phyloP scores from a whole-genome alignment of 1,140 invertebrate species.

The Drosophila bocqueti region DNA sequence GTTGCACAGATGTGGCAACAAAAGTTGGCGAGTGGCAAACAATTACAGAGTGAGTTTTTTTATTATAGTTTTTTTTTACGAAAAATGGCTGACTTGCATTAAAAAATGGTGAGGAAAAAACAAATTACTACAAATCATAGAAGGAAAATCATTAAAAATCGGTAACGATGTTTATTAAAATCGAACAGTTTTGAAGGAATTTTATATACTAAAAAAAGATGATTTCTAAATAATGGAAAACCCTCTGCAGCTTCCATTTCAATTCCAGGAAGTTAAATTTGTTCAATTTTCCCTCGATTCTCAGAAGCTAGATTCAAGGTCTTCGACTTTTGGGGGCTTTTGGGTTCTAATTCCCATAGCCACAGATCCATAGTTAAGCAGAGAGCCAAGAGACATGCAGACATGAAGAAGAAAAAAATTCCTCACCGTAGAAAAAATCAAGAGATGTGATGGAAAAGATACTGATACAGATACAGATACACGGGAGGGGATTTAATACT shows the following conservation, averaged over 20 bases:
- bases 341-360: conserved; percentile 33
- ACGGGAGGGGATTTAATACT: not conserved
- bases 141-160: not conserved
- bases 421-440: conserved; percentile 8
- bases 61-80: not conserved
- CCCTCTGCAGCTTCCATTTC: not conserved
- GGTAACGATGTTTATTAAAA: not conserved
- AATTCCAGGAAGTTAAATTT: not conserved
- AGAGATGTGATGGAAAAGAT: conserved; percentile 19
- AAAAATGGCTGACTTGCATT: not conserved
- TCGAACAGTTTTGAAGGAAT: not conserved
- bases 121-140: not conserved
- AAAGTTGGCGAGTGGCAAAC: conserved; percentile 43
- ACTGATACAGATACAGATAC: conserved; percentile 6
- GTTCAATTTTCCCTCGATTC: not conserved
- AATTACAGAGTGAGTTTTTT: conserved; percentile 23
- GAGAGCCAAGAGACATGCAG: conserved; percentile 1
- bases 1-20: conserved; percentile 47
- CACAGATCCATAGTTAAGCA: conserved; percentile 38
- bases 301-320: conserved; percentile 11
- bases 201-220: not conserved
- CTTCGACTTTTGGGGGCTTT: not conserved
- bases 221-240: not conserved
- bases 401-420: not conserved
- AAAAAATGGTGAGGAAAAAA: not conserved